Conservation (phyloP, 2,113 vertebrate species). For the Proterorhinus semilunaris region DNA sequence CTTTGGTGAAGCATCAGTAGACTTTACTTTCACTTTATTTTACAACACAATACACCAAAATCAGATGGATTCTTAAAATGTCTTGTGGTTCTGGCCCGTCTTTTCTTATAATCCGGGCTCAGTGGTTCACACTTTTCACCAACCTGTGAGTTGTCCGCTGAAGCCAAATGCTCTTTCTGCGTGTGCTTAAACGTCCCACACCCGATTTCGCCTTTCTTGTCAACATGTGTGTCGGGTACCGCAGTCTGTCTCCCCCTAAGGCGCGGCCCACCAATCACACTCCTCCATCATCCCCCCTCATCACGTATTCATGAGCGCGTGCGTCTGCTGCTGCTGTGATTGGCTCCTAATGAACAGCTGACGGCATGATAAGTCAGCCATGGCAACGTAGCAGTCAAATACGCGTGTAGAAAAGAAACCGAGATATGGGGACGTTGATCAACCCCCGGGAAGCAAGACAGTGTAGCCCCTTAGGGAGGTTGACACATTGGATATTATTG, state of each 20-base stretch:
- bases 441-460: slow-evolving; percentile 40
- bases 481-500: slow-evolving; percentile 57
- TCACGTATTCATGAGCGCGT: slow-evolving; percentile 73
- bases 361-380: slow-evolving; percentile 65
- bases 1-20: too few species aligned
- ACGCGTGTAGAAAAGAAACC: slow-evolving; percentile 54
- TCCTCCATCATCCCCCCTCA: slow-evolving; percentile 64
- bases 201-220: neutral
- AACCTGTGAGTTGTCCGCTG: too few species aligned
- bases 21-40: too few species aligned
- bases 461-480: slow-evolving; percentile 38
- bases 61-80: too few species aligned
- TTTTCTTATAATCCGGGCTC: too few species aligned
- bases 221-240: slow-evolving; percentile 41
- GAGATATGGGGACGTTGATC: slow-evolving; percentile 59
- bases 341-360: slow-evolving; percentile 70
- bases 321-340: slow-evolving; percentile 70
- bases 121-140: too few species aligned
- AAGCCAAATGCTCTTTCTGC: neutral
- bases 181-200: neutral
- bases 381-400: slow-evolving; percentile 60
- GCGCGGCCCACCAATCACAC: slow-evolving; percentile 60
- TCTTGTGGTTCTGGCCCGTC: too few species aligned
- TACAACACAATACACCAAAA: too few species aligned
- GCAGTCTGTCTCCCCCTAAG: slow-evolving; percentile 58